Conservation (phyloP, 2,797 vertebrate genomes). For the Graptemys geographica region DNA sequence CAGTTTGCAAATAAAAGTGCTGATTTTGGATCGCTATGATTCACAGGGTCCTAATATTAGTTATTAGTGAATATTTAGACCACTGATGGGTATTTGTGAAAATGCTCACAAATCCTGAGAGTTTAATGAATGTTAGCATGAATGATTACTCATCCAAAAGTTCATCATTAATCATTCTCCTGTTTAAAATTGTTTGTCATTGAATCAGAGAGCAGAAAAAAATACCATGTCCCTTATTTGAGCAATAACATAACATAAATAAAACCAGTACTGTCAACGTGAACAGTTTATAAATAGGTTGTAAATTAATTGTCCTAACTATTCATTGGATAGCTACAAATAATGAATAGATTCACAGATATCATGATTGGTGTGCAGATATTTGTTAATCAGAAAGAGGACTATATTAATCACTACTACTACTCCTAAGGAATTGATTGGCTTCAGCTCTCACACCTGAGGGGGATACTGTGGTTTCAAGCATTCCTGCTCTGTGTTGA, state of each 20-base stretch:
- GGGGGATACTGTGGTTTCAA: not conserved
- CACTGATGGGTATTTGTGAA: not conserved
- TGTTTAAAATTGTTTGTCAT: conserved; percentile 8
- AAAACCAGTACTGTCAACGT: conserved; percentile 1
- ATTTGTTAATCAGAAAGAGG: not conserved
- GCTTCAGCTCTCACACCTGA: not conserved
- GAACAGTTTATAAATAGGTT: not conserved
- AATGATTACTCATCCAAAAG: not conserved
- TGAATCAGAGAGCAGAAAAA: conserved; percentile 12
- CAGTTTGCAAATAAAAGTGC: conserved; percentile 27
- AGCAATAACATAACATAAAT: conserved; percentile 35
- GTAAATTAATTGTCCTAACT: conserved; percentile 5
- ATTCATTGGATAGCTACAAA: not conserved
- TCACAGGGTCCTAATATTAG: conserved; percentile 4
- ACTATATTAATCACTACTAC: not conserved
- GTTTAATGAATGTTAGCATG: conserved; percentile 8
- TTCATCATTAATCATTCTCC: conserved; percentile 1
- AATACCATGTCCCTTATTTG: not conserved
- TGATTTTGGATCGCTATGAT: conserved; percentile 6
- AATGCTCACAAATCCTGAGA: not conserved
- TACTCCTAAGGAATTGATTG: not conserved
- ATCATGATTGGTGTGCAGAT: not conserved
- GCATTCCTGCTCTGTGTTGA: not conserved
- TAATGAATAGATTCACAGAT: conserved; percentile 28
- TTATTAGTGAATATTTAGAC: conserved; percentile 24